Conservation (phyloP, 2,888 invertebrate species). For the Hesperia comma region DNA sequence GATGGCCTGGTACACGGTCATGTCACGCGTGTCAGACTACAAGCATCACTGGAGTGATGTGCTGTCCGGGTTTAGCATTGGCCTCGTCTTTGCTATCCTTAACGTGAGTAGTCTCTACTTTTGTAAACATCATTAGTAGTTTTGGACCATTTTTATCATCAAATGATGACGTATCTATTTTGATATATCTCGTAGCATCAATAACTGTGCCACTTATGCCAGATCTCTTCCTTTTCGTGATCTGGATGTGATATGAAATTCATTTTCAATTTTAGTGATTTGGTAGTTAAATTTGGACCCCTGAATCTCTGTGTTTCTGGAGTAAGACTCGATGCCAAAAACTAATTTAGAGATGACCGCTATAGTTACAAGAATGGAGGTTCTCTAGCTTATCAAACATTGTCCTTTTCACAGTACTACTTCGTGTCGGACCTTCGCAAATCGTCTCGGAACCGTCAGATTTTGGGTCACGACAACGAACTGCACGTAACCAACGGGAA, state of each 20-base stretch:
- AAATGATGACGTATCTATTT: no score
- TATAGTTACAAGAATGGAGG: no score
- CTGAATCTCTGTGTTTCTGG: no score
- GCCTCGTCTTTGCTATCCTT: constrained; percentile 86
- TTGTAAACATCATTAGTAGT: no score
- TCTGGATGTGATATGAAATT: no score
- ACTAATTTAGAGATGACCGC: no score
- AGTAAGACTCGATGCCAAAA: no score
- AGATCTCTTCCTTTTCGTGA: no score
- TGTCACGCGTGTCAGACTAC: constrained; percentile 96
- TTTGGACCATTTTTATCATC: neutral
- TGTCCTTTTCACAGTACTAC: constrained; percentile 62
- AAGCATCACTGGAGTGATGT: constrained; percentile 99
- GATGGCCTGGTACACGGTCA: constrained; percentile 93
- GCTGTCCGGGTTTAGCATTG: constrained; percentile 90
- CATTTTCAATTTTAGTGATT: no score
- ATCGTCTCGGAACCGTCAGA: constrained; percentile 56
- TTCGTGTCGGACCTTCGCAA: constrained; percentile 76
- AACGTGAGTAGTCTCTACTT: constrained; percentile 83
- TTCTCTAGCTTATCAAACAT: neutral
- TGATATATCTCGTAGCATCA: no score
- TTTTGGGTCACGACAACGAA: constrained; percentile 63
- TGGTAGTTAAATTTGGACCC: no score
- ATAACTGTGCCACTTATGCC: no score
- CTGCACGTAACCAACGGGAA: constrained; percentile 74